Percentiles rank a stretch among this genome's conserved stretches.
phyloP scores from a whole-genome alignment of 2,113 vertebrate genomes.

The Mus musculus region DNA sequence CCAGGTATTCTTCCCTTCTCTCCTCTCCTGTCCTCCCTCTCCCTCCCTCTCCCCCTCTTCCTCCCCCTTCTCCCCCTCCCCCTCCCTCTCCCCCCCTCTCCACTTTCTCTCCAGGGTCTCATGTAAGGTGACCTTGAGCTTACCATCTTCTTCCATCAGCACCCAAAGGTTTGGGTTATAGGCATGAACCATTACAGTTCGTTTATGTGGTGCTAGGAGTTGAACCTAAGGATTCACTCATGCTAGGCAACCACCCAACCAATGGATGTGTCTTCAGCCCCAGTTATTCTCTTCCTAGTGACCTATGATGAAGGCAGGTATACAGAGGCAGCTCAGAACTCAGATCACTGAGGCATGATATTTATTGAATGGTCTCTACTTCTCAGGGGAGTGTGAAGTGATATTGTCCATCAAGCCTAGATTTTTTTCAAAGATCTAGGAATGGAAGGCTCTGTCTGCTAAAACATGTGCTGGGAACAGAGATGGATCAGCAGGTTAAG shows the following conservation, averaged over 20 bases:
- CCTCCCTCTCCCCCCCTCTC: background rate
- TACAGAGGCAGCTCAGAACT: background rate
- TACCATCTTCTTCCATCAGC: background rate
- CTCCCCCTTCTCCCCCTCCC: background rate
- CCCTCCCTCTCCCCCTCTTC: no score
- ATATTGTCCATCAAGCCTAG: background rate
- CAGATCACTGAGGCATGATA: background rate
- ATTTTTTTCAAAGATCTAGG: background rate
- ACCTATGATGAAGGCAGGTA: background rate
- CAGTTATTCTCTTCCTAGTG: background rate
- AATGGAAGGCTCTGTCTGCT: background rate
- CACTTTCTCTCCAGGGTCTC: no score
- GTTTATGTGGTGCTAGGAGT: background rate
- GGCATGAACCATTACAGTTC: background rate
- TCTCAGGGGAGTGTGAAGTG: background rate
- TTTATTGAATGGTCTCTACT: rapidly evolving
- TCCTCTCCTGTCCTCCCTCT: rapidly evolving
- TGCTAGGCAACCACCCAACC: no score
- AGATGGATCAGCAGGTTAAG: background rate
- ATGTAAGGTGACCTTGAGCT: background rate
- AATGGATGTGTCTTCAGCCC: background rate
- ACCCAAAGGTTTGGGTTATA: background rate
- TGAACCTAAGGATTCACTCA: background rate
- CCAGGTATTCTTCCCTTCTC: background rate
- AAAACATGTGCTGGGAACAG: background rate